Evolutionary conservation across 2,888 invertebrate species (phyloP).

Genomic region (Cerceris rybyensis): DNA sequence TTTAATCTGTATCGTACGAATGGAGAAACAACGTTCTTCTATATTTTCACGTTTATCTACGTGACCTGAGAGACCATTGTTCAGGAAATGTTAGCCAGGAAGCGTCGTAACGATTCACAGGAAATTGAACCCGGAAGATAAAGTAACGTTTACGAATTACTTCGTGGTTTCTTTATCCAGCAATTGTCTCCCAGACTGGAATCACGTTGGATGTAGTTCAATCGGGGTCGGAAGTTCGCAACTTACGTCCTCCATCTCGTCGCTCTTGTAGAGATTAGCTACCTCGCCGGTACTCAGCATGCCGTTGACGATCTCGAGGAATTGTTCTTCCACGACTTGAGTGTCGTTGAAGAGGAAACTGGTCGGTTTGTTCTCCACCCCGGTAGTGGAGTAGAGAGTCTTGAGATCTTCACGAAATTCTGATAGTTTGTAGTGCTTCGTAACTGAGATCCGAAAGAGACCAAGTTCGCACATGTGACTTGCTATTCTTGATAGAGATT

Average conservation of each 20-base stretch:
- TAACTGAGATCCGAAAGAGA: slow-evolving; percentile 91
- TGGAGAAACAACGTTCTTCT: no score
- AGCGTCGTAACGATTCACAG: not conserved
- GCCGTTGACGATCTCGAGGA: slow-evolving; percentile 94
- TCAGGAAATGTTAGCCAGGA: no score
- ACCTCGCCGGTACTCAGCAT: slow-evolving; percentile 94
- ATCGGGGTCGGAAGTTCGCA: not conserved
- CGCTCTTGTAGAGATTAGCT: slow-evolving; percentile 92
- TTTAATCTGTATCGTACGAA: slow-evolving; percentile 83
- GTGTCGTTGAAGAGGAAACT: slow-evolving; percentile 94
- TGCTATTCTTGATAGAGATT: slow-evolving; percentile 89
- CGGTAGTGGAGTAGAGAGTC: slow-evolving; percentile 87
- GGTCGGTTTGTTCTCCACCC: slow-evolving; percentile 89
- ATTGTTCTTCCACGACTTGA: slow-evolving; percentile 91
- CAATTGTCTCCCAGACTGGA: not conserved
- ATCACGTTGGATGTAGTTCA: not conserved
- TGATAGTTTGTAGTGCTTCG: slow-evolving; percentile 88
- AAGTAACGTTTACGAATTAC: not conserved
- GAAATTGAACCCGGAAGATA: no score
- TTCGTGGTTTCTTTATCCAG: not conserved
- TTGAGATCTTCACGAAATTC: slow-evolving; percentile 94
- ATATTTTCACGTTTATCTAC: no score
- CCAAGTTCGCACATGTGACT: slow-evolving; percentile 91
- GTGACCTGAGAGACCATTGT: no score
- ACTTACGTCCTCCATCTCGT: slow-evolving; percentile 93